Evolutionary conservation across 2,888 invertebrate genomes (phyloP).

Genomic region (Timema cristinae): DNA sequence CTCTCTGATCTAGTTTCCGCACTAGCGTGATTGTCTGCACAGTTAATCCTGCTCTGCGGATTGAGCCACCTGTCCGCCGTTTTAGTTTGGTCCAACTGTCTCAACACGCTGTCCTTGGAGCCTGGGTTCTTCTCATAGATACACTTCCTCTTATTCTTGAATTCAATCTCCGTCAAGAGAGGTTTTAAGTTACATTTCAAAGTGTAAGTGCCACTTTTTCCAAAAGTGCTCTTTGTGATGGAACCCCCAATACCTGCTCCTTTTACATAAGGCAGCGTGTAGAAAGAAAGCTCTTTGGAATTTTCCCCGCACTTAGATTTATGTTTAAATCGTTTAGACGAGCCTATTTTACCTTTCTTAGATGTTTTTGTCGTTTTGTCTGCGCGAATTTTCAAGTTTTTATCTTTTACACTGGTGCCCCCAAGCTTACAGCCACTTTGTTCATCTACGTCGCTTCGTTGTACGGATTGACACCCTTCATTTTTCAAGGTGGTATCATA

Average conservation of each 20-base stretch:
- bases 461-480: too few species aligned
- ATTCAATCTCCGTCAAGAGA: background rate
- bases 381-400: too few species aligned
- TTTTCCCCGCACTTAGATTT: too few species aligned
- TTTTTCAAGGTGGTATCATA: too few species aligned
- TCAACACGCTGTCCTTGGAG: constrained; percentile 15
- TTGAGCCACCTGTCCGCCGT: constrained; percentile 3
- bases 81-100: background rate
- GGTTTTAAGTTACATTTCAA: constrained; percentile 20
- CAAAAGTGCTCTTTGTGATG: constrained; percentile 19
- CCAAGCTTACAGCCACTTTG: too few species aligned
- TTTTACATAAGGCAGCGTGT: constrained; percentile 1
- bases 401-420: too few species aligned
- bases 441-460: too few species aligned
- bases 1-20: background rate
- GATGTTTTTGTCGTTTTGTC: too few species aligned
- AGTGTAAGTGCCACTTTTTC: constrained; percentile 23
- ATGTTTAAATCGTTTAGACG: too few species aligned
- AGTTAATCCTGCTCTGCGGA: constrained; percentile 15
- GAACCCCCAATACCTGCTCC: constrained; percentile 15
- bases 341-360: too few species aligned
- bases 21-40: background rate
- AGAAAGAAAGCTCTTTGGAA: background rate
- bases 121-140: constrained; percentile 25
- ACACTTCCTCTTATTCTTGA: constrained; percentile 19